Conservation (phyloP, 2,113 vertebrate genomes). For the Eonycteris spelaea region DNA sequence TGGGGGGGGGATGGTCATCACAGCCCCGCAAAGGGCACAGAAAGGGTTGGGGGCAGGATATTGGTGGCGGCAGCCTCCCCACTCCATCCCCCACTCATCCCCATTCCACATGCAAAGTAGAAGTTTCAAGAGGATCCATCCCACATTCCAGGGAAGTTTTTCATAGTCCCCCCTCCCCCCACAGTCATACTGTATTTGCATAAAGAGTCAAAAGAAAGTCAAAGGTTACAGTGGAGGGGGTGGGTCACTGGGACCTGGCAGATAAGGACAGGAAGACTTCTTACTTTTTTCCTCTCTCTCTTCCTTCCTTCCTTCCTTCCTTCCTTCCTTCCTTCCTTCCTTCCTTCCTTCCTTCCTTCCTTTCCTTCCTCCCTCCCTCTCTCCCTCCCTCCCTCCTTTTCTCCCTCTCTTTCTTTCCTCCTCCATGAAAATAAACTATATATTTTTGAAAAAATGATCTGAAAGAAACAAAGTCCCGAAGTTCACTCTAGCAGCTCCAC, state of each 20-base stretch:
- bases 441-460: neutral
- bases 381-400: no score
- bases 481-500: neutral
- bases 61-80: no score
- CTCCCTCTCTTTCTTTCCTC: neutral
- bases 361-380: neutral
- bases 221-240: neutral
- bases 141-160: neutral
- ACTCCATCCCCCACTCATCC: neutral
- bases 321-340: neutral
- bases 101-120: neutral
- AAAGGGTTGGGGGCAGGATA: neutral
- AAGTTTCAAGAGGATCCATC: neutral
- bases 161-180: no score
- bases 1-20: neutral
- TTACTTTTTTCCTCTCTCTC: neutral
- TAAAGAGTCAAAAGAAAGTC: neutral
- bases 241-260: neutral
- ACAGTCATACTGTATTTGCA: neutral
- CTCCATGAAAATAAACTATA: neutral
- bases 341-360: no score
- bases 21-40: neutral
- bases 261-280: no score
- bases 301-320: neutral
- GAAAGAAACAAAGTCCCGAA: neutral